A percentile compares a stretch with the other conserved stretches of the same genome.
Conservation (phyloP, 2,888 invertebrate species). For the Agrilus mali region DNA sequence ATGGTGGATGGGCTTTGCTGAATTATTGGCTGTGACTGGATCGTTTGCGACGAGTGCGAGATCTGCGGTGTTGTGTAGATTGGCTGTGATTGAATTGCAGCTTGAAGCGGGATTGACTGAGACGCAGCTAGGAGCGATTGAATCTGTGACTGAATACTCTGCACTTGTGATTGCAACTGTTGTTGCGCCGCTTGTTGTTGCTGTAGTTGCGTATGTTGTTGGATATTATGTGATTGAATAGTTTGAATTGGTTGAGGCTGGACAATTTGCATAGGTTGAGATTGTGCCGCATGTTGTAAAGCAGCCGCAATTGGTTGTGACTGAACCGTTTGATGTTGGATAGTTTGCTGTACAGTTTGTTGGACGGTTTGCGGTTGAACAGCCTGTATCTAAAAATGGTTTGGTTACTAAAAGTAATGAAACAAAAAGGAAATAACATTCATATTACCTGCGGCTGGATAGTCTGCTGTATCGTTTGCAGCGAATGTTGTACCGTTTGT, state of each 20-base stretch:
- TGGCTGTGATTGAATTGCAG: background rate
- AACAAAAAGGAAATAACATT: background rate
- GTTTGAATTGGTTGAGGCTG: conserved; percentile 29
- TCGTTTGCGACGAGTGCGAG: conserved; percentile 11
- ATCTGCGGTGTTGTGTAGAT: background rate
- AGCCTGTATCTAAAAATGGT: conserved; percentile 11
- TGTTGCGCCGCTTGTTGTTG: conserved; percentile 11
- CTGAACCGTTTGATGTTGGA: conserved; percentile 29
- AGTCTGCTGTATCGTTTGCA: conserved; percentile 28
- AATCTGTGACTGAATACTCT: conserved; percentile 7
- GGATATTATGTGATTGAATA: conserved; percentile 12
- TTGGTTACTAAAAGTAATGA: too few species aligned
- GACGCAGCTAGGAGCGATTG: background rate
- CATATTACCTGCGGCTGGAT: conserved; percentile 18
- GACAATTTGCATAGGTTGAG: conserved; percentile 32
- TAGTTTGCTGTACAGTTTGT: conserved; percentile 26
- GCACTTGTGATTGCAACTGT: conserved; percentile 11
- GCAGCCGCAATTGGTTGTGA: conserved; percentile 26
- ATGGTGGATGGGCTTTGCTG: conserved; percentile 1
- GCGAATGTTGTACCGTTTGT: conserved; percentile 25
- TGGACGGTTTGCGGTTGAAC: conserved; percentile 24
- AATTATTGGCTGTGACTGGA: conserved; percentile 9
- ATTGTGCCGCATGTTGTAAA: conserved; percentile 23
- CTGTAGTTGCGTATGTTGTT: conserved; percentile 15
- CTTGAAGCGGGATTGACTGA: background rate